Evolutionary conservation across 1,140 invertebrate genomes (phyloP), one percentile per base, ranked within the genome.

Genomic region (Neoseiulus cucumeris): DNA sequence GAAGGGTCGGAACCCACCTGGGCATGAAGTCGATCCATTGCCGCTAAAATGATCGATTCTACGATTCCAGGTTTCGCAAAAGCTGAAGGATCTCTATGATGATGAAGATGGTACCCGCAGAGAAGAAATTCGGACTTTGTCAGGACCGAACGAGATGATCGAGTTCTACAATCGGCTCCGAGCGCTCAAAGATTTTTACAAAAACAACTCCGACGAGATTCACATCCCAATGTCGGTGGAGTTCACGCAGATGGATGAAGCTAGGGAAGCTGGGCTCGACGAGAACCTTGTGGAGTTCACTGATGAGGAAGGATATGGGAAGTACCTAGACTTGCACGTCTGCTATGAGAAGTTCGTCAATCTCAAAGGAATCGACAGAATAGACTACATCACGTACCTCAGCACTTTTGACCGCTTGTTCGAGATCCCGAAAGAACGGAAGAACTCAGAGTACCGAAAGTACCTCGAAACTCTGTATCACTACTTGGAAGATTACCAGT

Each of bases 261-360:
- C 87, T 68, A 80, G 89, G 70, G 90, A 93, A 74, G 90, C 86
- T 85, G 28, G 82, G 83, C 55, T 30, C n/a, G 68, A 70, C 72
- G n/a, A 69, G 75, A 75, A 75, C 70, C 66, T 95, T 69, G 89
- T 95, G 2, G 91, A 96, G 70, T 99, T 99, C 73, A 92, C 90
- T n/a, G 96, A 98, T 77, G 96, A 99, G 78, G 96, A 99, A 79
- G 94, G 95, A 12, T 98, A 97, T 80, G 96, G 96, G 17, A 93
- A 93, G 76, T 99, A 94, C 78, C 80, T 99, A 29, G 96, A 99
- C 80, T 80, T 99, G n/a, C 92, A 98, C 76, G 87, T 93, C 75
- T 91, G 91, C 73, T 97, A 91, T 77, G 89, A 91, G 72, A 90
- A 88, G 72, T 99, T 87, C 73, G 84, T 98, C 5, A 98, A 99